Evolutionary conservation across 2,113 vertebrate genomes (phyloP).

Genomic region (Poicephalus meyeri): DNA sequence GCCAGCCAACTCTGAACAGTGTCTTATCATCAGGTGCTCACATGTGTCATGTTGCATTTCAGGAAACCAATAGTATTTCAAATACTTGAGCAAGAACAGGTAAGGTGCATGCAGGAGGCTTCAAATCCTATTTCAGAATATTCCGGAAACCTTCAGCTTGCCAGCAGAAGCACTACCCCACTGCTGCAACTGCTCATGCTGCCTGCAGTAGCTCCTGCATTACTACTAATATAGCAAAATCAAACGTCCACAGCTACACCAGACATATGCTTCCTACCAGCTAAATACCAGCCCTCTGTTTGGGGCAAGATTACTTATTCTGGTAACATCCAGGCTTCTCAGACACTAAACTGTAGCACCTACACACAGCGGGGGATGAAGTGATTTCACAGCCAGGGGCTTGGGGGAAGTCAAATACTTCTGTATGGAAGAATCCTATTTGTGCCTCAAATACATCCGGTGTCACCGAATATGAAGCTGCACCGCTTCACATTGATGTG

Average conservation of each 20-base stretch:
- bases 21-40: neutral
- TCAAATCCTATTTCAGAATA: neutral
- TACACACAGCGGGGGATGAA: rapidly evolving
- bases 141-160: neutral
- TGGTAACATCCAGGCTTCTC: neutral
- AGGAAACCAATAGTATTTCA: neutral
- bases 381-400: neutral
- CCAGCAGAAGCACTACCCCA: rapidly evolving
- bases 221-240: neutral
- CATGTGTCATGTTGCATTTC: neutral
- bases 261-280: neutral
- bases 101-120: neutral
- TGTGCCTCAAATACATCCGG: neutral
- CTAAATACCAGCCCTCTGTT: neutral
- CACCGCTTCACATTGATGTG: rapidly evolving
- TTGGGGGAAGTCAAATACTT: neutral
- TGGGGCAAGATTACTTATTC: neutral
- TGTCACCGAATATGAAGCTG: neutral
- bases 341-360: no score
- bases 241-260: rapidly evolving
- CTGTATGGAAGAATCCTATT: no score
- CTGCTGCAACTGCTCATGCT: neutral
- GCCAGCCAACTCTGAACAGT: neutral
- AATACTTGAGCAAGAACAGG: neutral
- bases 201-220: neutral